Percentiles rank a stretch among this genome's conserved stretches.
Evolutionary conservation across 2,888 invertebrate genomes (phyloP).

Genomic region (Acanthopleura granulata): DNA sequence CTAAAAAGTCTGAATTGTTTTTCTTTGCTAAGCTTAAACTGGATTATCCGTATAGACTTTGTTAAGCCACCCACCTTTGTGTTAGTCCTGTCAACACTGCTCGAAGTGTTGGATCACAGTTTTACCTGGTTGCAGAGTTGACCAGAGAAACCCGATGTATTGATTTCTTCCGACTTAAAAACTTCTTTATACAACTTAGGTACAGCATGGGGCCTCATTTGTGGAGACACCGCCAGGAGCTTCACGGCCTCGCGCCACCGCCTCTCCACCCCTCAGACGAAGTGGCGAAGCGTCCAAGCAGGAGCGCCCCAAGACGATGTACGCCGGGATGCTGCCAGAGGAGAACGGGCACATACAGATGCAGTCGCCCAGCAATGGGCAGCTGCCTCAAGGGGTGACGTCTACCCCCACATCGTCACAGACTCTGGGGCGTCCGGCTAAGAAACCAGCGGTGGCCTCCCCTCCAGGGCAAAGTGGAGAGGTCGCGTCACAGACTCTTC

Average conservation of each 20-base stretch:
- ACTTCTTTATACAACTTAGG: background rate
- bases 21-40: no score
- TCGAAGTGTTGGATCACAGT: no score
- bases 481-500: background rate
- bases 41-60: no score
- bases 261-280: background rate
- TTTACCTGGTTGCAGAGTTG: no score
- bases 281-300: background rate
- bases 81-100: no score
- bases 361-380: background rate
- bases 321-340: slow-evolving; percentile 24
- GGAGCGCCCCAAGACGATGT: slow-evolving; percentile 36
- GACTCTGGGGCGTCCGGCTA: background rate
- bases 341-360: background rate
- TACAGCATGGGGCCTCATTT: slow-evolving; percentile 24
- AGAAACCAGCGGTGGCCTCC: background rate
- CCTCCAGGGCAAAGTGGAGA: background rate
- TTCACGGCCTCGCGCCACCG: background rate
- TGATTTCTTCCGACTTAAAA: no score
- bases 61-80: no score
- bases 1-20: no score
- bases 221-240: background rate
- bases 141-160: no score
- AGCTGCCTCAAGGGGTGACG: background rate
- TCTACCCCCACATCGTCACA: background rate